A percentile compares a stretch with the other conserved stretches of the same genome.
Conservation (phyloP, 2,888 invertebrate genomes). For the Drosophila merina region DNA sequence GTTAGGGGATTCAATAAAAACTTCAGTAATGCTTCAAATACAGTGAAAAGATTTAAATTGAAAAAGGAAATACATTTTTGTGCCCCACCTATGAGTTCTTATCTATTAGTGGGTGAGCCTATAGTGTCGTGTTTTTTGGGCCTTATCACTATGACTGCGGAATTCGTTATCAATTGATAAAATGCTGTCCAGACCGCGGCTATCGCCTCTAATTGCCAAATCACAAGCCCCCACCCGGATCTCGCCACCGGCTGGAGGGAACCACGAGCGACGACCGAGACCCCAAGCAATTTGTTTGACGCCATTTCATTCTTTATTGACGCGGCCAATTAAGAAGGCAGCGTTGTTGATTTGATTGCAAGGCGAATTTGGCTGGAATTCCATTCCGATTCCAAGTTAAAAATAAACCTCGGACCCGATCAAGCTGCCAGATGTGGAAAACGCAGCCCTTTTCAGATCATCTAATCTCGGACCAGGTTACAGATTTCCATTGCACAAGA, state of each 20-base stretch:
- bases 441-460: not conserved
- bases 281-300: slow-evolving; percentile 49
- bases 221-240: slow-evolving; percentile 26
- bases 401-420: slow-evolving; percentile 10
- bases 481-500: slow-evolving; percentile 33
- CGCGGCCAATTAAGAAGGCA: slow-evolving; percentile 61
- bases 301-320: slow-evolving; percentile 47
- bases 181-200: slow-evolving; percentile 13
- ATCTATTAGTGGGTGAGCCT: slow-evolving; percentile 15
- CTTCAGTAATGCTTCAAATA: too few species aligned
- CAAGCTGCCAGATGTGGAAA: slow-evolving; percentile 15
- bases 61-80: not conserved
- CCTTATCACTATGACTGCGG: slow-evolving; percentile 34
- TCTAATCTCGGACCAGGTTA: slow-evolving; percentile 18
- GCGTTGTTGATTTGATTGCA: slow-evolving; percentile 37
- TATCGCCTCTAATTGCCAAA: slow-evolving; percentile 38
- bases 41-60: not conserved
- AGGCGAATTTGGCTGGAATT: slow-evolving; percentile 33
- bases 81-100: slow-evolving; percentile 16
- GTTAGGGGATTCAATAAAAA: too few species aligned
- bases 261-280: slow-evolving; percentile 2
- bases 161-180: slow-evolving; percentile 45
- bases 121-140: slow-evolving; percentile 3
- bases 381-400: slow-evolving; percentile 3
- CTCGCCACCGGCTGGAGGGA: slow-evolving; percentile 3